phyloP scores from a whole-genome alignment of 2,888 invertebrate species.

The Selenia dentaria region DNA sequence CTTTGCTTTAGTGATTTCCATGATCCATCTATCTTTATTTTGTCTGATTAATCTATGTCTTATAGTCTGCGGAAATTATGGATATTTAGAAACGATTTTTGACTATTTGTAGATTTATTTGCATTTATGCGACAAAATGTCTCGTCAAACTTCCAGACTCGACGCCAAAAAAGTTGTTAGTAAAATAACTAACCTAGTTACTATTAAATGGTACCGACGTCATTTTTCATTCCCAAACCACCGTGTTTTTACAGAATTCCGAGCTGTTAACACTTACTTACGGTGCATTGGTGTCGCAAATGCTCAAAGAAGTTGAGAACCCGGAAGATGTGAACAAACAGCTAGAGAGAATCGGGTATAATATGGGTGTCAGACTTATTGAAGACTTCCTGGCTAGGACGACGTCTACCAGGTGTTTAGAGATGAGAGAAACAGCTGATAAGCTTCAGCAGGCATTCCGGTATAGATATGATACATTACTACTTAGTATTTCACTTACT shows the following conservation, averaged over 20 bases:
- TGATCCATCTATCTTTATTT: too few species aligned
- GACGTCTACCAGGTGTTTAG: slow-evolving; percentile 94
- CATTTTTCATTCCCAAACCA: too few species aligned
- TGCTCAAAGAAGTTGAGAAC: slow-evolving; percentile 98
- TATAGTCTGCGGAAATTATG: too few species aligned
- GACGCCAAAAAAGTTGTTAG: slow-evolving; percentile 92
- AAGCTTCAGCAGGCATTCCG: slow-evolving; percentile 92
- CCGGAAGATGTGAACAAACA: slow-evolving; percentile 99
- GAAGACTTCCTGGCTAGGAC: slow-evolving; percentile 98
- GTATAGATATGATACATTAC: too few species aligned
- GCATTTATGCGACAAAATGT: too few species aligned
- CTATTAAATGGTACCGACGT: too few species aligned
- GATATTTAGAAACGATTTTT: too few species aligned
- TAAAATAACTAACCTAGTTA: slow-evolving; percentile 15
- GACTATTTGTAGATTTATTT: too few species aligned
- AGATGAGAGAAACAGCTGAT: slow-evolving; percentile 98
- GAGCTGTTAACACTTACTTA: slow-evolving; percentile 99
- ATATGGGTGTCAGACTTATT: slow-evolving; percentile 98
- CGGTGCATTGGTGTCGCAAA: slow-evolving; percentile 98
- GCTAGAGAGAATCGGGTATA: slow-evolving; percentile 97
- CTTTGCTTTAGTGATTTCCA: too few species aligned
- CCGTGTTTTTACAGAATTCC: slow-evolving; percentile 93
- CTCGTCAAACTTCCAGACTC: slow-evolving; percentile 88
- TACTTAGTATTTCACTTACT: too few species aligned
- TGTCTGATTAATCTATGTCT: too few species aligned